These are phyloP conservation scores for Drosophila mimica DNA, from an alignment of 2,888 invertebrate genomes.

Conservation along the genomic window DNA sequence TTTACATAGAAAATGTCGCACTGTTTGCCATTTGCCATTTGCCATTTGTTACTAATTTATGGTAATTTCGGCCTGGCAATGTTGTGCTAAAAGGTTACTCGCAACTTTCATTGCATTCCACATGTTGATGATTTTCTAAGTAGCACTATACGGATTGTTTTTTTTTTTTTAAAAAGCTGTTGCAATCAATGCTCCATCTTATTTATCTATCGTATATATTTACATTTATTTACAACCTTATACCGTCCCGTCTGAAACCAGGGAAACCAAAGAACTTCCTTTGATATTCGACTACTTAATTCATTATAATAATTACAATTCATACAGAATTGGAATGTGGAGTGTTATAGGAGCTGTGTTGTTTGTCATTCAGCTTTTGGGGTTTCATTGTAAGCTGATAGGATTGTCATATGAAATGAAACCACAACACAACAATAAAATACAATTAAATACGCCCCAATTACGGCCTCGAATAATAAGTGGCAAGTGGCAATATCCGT, in stretches of 20 bases:
- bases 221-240: not conserved
- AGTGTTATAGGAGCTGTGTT: too few species aligned
- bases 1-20: slow-evolving; percentile 68
- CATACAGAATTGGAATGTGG: not conserved
- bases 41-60: slow-evolving; percentile 64
- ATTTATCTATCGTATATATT: not conserved
- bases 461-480: slow-evolving; percentile 19
- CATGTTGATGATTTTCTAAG: not conserved
- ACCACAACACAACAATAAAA: slow-evolving; percentile 2
- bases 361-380: not conserved
- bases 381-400: slow-evolving; percentile 44
- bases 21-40: slow-evolving; percentile 46
- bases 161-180: not conserved
- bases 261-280: not conserved
- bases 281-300: not conserved
- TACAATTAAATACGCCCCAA: slow-evolving; percentile 60
- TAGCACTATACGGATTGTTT: not conserved
- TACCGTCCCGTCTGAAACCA: too few species aligned
- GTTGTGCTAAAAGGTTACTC: slow-evolving; percentile 18
- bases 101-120: not conserved
- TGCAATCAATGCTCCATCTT: not conserved
- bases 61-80: slow-evolving; percentile 54
- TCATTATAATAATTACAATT: not conserved
- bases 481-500: slow-evolving; percentile 12
- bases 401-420: not conserved